A percentile compares a stretch with the other conserved stretches of the same genome.
These are phyloP conservation scores for Athalia rosae DNA, from an alignment of 2,888 invertebrate genomes.

Conservation along the genomic window DNA sequence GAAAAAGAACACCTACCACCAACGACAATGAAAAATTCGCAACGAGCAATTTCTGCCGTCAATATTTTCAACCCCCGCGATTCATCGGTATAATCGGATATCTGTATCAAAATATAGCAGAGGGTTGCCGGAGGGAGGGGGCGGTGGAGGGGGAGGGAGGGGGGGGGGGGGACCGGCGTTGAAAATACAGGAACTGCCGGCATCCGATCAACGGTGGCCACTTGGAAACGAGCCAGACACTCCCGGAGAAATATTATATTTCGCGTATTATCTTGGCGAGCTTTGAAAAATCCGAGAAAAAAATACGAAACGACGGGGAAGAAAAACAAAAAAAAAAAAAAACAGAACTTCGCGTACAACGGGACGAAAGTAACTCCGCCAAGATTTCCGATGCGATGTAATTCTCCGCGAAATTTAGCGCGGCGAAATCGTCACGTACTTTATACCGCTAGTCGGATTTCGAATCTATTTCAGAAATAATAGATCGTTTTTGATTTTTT, in stretches of 20 bases:
- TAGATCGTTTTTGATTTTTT: too few species aligned
- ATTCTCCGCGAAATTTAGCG: too few species aligned
- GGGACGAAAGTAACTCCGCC: too few species aligned
- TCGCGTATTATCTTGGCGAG: constrained; percentile 27
- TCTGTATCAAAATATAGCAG: too few species aligned
- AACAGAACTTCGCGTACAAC: too few species aligned
- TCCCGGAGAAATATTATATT: constrained; percentile 34
- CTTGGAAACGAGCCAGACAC: constrained; percentile 27
- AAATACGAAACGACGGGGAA: constrained; percentile 24
- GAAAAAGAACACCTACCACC: too few species aligned
- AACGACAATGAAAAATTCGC: too few species aligned
- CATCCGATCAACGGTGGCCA: constrained; percentile 37
- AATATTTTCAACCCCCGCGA: constrained; percentile 18
- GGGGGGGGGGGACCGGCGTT: constrained; percentile 1
- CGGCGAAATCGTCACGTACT: too few species aligned
- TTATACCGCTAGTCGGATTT: too few species aligned
- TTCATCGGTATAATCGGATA: not conserved
- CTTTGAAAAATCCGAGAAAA: not conserved
- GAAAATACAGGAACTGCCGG: constrained; percentile 1
- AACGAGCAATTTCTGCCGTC: not conserved
- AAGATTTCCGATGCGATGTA: too few species aligned
- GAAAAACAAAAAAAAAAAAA: too few species aligned
- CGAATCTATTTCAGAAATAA: too few species aligned
- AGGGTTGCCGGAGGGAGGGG: not conserved
- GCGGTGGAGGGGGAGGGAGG: constrained; percentile 6